Conservation (phyloP, 2,888 invertebrate genomes). For the Drosophila demipolita region DNA sequence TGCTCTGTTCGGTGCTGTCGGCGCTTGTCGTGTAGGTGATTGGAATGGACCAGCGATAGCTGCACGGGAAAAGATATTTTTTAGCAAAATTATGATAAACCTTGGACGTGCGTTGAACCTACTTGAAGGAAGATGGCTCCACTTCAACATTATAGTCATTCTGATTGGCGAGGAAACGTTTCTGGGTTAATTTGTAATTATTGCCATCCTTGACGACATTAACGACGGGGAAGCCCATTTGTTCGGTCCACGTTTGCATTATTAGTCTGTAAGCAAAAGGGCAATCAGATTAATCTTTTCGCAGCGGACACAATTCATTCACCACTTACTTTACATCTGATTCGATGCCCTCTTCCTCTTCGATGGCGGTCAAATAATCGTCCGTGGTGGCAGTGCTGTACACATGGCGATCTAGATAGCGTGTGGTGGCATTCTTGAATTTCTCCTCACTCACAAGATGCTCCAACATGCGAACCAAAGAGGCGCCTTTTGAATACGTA, state of each 20-base stretch:
- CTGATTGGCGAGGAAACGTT: constrained; percentile 90
- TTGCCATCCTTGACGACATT: constrained; percentile 86
- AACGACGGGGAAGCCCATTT: constrained; percentile 94
- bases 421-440: constrained; percentile 90
- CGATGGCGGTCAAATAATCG: constrained; percentile 88
- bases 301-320: not conserved
- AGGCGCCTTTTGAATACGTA: constrained; percentile 96
- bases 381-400: constrained; percentile 92
- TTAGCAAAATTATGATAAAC: not conserved
- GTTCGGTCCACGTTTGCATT: constrained; percentile 95
- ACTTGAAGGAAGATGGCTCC: constrained; percentile 86
- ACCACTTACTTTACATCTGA: constrained; percentile 85
- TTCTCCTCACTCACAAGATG: constrained; percentile 88
- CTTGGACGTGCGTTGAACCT: constrained; percentile 55
- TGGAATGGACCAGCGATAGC: constrained; percentile 95
- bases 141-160: constrained; percentile 86
- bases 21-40: constrained; percentile 90
- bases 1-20: constrained; percentile 81
- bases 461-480: constrained; percentile 95
- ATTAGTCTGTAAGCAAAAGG: constrained; percentile 85
- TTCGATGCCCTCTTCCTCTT: constrained; percentile 86
- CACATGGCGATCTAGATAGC: constrained; percentile 89
- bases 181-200: constrained; percentile 89
- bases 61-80: constrained; percentile 77
- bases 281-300: not conserved